These are phyloP conservation scores for Manis pentadactyla DNA, from an alignment of 2,797 vertebrate species.

Conservation along the genomic window DNA sequence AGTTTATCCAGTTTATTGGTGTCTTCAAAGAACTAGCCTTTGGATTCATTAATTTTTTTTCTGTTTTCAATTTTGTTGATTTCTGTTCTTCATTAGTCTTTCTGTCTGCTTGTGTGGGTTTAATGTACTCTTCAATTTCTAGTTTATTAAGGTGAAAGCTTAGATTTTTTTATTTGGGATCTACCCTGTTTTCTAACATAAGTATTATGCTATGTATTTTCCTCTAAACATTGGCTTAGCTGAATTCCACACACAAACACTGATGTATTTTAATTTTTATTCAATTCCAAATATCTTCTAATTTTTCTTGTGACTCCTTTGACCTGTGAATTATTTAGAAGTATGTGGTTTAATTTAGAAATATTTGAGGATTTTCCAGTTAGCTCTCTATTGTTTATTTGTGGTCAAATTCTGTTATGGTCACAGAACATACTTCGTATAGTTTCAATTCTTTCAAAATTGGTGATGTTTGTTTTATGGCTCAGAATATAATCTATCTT, in stretches of 20 bases:
- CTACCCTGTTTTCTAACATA: not conserved
- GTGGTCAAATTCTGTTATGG: conserved; percentile 33
- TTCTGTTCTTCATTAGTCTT: conserved; percentile 25
- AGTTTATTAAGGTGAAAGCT: not conserved
- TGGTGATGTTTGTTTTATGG: conserved; percentile 36
- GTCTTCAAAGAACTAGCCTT: not conserved
- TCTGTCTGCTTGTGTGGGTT: not conserved
- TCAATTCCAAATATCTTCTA: conserved; percentile 1
- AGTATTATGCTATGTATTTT: not conserved
- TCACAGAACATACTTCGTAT: not conserved
- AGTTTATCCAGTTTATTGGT: not conserved
- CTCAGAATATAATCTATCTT: not conserved
- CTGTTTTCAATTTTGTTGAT: not conserved
- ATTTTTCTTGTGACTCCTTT: not conserved
- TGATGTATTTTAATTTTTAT: not conserved
- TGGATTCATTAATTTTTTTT: not conserved
- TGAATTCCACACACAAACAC: not conserved
- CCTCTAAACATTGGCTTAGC: not conserved
- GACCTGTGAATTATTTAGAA: not conserved
- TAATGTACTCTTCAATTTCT: not conserved
- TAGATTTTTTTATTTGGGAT: not conserved
- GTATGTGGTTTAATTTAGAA: not conserved
- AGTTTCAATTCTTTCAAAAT: conserved; percentile 50
- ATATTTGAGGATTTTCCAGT: not conserved
- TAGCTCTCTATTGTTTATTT: not conserved